phyloP scores from a whole-genome alignment of 2,888 invertebrate genomes.

The Acrocyrtus sp. region DNA sequence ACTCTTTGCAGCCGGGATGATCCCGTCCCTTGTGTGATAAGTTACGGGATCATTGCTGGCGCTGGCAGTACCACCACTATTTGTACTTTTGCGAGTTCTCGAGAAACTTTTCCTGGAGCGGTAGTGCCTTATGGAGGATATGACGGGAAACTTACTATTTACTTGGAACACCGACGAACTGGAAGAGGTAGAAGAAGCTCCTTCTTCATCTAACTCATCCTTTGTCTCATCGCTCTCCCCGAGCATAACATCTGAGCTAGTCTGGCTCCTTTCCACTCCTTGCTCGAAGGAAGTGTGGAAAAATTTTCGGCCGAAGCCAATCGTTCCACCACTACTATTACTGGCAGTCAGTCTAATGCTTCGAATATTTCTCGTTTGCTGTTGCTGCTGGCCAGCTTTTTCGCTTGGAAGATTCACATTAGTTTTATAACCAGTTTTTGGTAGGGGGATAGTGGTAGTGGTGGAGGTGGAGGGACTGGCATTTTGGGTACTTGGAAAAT shows the following conservation, averaged over 20 bases:
- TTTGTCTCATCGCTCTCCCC: slow-evolving; percentile 16
- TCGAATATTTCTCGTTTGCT: slow-evolving; percentile 47
- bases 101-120: slow-evolving; percentile 62
- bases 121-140: slow-evolving; percentile 62
- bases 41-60: background rate
- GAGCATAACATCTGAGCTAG: slow-evolving; percentile 17
- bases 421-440: slow-evolving; percentile 18
- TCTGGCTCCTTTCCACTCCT: slow-evolving; percentile 23
- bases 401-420: slow-evolving; percentile 44
- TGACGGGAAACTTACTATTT: slow-evolving; percentile 57
- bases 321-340: slow-evolving; percentile 25
- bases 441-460: background rate
- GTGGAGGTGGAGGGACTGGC: background rate
- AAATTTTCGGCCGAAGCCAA: slow-evolving; percentile 17
- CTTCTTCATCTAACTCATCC: slow-evolving; percentile 20
- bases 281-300: slow-evolving; percentile 10
- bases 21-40: slow-evolving; percentile 1
- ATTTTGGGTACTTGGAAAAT: background rate
- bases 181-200: too few species aligned
- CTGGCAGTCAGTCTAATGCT: slow-evolving; percentile 55
- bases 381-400: slow-evolving; percentile 50
- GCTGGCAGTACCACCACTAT: slow-evolving; percentile 5
- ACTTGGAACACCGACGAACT: slow-evolving; percentile 46
- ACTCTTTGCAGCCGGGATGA: slow-evolving; percentile 16
- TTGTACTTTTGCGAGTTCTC: slow-evolving; percentile 55